Conservation (phyloP, 2,113 vertebrate species). For the Coracopsis vasa region DNA sequence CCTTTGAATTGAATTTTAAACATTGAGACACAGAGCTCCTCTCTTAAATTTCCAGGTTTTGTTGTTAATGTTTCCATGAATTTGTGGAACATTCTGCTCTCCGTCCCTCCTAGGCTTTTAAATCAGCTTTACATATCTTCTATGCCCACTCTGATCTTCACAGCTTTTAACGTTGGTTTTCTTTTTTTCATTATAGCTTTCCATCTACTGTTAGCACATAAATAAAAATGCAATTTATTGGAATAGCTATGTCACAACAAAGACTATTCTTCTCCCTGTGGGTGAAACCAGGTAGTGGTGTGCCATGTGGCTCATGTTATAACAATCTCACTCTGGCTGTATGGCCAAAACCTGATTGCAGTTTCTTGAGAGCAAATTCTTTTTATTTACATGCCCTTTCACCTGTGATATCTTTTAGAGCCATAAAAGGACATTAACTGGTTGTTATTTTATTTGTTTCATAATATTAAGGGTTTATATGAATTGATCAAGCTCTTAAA, state of each 20-base stretch:
- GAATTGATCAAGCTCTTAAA: conserved; percentile 28
- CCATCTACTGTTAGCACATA: conserved; percentile 5
- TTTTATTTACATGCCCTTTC: conserved; percentile 37
- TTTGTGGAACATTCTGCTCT: background rate
- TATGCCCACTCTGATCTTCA: background rate
- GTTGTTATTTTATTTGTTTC: conserved; percentile 31
- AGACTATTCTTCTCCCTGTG: conserved; percentile 17
- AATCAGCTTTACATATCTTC: background rate
- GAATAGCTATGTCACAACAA: background rate
- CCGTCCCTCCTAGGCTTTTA: background rate
- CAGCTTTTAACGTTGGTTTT: background rate
- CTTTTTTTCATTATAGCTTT: background rate
- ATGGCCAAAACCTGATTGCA: background rate
- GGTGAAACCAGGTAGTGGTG: background rate
- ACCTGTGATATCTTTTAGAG: background rate
- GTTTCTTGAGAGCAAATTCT: conserved; percentile 1
- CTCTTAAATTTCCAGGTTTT: background rate
- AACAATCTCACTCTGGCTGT: background rate
- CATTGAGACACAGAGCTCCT: background rate
- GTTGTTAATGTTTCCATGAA: background rate
- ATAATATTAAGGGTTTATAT: background rate
- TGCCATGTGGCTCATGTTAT: background rate
- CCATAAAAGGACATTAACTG: conserved; percentile 7
- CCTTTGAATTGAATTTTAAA: background rate
- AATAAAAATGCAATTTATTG: conserved; percentile 22